phyloP scores from a whole-genome alignment of 2,797 vertebrate genomes.

The Merluccius polli region DNA sequence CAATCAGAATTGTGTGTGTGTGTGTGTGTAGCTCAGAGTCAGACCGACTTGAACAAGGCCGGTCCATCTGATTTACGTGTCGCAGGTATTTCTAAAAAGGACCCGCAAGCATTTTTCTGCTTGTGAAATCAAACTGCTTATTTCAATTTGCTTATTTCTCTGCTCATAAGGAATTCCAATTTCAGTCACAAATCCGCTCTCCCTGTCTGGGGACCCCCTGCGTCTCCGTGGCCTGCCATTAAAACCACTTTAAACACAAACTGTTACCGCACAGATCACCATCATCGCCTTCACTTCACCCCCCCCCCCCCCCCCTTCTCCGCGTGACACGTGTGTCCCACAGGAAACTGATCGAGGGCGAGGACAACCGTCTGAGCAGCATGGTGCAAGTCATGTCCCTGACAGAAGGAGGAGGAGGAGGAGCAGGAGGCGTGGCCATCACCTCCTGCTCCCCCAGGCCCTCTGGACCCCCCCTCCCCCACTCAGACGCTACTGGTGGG shows the following conservation, averaged over 20 bases:
- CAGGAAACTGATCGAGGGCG: slow-evolving; percentile 78
- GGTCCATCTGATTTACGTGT: not conserved
- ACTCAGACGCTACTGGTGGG: not conserved
- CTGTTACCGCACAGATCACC: no score
- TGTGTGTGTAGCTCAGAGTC: not conserved
- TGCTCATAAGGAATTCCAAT: not conserved
- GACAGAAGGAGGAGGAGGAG: slow-evolving; percentile 21
- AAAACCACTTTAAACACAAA: no score
- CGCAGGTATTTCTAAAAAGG: not conserved
- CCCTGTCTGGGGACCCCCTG: not conserved
- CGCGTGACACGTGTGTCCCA: slow-evolving; percentile 3
- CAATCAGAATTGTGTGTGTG: not conserved
- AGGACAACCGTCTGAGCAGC: slow-evolving; percentile 67
- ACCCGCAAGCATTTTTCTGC: not conserved
- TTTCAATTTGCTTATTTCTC: not conserved
- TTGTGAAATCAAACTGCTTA: not conserved
- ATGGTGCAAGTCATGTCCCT: slow-evolving; percentile 59
- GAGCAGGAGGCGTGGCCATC: slow-evolving; percentile 14
- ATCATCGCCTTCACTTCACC: no score
- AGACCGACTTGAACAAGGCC: not conserved
- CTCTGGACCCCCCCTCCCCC: slow-evolving; percentile 10
- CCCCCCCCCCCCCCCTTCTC: not conserved
- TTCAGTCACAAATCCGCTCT: not conserved
- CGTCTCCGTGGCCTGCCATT: not conserved
- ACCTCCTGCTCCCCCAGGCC: slow-evolving; percentile 1